A percentile compares a stretch with the other conserved stretches of the same genome.
Evolutionary conservation across 23 tunicate genomes (phyloP).

Genomic region (Trididemnum clinides): DNA sequence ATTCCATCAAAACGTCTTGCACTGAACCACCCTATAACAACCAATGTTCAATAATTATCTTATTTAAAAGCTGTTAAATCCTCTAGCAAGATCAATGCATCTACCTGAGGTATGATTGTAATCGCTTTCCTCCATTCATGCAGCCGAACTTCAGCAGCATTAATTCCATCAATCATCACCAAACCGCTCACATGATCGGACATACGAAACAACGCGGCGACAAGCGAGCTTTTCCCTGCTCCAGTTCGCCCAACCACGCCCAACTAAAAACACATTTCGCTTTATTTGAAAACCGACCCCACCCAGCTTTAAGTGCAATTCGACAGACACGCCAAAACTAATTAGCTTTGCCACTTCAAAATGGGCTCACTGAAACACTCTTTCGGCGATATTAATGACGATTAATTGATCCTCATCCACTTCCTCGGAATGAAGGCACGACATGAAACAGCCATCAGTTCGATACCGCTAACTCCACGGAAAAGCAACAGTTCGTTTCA

Average conservation of each 20-base stretch:
- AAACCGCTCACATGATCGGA: slow-evolving; percentile 44
- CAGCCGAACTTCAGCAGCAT: slow-evolving; percentile 32
- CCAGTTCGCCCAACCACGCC: slow-evolving; percentile 92
- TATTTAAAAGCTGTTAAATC: background rate
- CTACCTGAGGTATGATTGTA: slow-evolving; percentile 72
- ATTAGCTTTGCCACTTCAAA: too few species aligned
- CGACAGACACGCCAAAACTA: too few species aligned
- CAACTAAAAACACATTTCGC: slow-evolving; percentile 24
- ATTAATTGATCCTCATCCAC: too few species aligned
- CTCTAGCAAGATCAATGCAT: background rate
- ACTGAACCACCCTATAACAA: too few species aligned
- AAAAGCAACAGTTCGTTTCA: too few species aligned
- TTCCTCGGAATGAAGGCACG: too few species aligned
- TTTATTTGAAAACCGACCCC: background rate
- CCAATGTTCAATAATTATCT: too few species aligned
- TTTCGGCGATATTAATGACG: too few species aligned
- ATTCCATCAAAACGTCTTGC: background rate
- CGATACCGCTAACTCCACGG: too few species aligned
- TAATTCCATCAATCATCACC: slow-evolving; percentile 64
- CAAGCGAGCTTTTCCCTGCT: slow-evolving; percentile 88
- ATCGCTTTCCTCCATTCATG: slow-evolving; percentile 41
- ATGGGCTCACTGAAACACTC: too few species aligned
- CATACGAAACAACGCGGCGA: slow-evolving; percentile 67
- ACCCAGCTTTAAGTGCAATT: background rate
- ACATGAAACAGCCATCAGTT: too few species aligned